Evolutionary conservation across 1,140 invertebrate genomes (phyloP).

Genomic region (Ostrea denselamellosa): DNA sequence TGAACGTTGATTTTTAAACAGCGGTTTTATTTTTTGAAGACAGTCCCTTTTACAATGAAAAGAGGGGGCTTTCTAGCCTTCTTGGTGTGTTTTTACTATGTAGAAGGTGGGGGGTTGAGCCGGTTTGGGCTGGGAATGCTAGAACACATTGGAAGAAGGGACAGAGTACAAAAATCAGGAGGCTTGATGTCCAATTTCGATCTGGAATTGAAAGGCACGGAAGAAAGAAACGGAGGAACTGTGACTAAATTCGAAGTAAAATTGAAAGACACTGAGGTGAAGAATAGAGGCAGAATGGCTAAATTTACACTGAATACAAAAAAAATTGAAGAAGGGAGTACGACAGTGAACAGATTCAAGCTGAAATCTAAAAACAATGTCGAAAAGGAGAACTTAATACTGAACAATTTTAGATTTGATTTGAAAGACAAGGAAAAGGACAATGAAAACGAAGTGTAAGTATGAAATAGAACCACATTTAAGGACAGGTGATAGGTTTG

Average conservation of each 20-base stretch:
- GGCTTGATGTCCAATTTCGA: background rate
- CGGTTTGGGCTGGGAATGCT: background rate
- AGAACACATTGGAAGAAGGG: background rate
- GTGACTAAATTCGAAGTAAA: constrained; percentile 4
- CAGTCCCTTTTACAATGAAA: background rate
- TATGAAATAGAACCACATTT: background rate
- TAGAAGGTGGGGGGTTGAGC: background rate
- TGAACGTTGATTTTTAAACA: background rate
- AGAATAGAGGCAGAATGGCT: background rate
- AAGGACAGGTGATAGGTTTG: background rate
- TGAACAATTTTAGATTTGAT: background rate
- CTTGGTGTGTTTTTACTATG: background rate
- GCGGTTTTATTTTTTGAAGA: background rate
- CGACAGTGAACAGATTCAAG: background rate
- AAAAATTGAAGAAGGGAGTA: background rate
- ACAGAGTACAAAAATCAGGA: background rate
- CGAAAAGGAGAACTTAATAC: background rate
- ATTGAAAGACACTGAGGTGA: background rate
- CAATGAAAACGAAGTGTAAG: background rate
- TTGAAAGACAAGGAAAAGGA: background rate
- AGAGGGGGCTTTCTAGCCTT: background rate
- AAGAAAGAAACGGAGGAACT: background rate
- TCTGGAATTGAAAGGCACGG: background rate
- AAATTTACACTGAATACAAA: background rate
- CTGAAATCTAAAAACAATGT: background rate